Evolutionary conservation across 64 coral and sea anemone species (phyloP).

Genomic region (Cladopsammia gracilis): DNA sequence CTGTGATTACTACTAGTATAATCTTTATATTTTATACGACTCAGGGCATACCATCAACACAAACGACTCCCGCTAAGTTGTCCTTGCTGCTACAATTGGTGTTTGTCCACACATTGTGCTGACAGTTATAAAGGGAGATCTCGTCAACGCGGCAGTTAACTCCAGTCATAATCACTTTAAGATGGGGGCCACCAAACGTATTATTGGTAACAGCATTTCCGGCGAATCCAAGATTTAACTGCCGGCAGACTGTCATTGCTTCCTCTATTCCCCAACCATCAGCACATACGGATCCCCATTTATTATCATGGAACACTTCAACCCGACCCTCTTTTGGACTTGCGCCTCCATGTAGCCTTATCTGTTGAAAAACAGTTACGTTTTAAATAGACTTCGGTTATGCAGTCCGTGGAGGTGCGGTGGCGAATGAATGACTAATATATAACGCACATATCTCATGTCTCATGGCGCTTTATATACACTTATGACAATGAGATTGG

Average conservation of each 20-base stretch:
- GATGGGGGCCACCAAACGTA: slow-evolving; percentile 10
- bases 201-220: slow-evolving; percentile 30
- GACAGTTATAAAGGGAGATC: slow-evolving; percentile 61
- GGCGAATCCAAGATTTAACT: slow-evolving; percentile 47
- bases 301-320: slow-evolving; percentile 59
- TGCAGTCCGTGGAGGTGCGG: too few species aligned
- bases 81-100: slow-evolving; percentile 47
- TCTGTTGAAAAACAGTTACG: slow-evolving; percentile 31
- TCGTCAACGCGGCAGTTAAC: slow-evolving; percentile 72
- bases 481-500: too few species aligned
- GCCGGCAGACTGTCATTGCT: slow-evolving; percentile 78
- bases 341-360: slow-evolving; percentile 53
- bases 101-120: slow-evolving; percentile 67
- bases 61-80: slow-evolving; percentile 71
- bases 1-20: too few species aligned
- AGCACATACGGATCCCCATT: slow-evolving; percentile 82
- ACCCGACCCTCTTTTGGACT: slow-evolving; percentile 68
- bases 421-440: too few species aligned
- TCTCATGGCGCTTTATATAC: too few species aligned
- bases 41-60: slow-evolving; percentile 58
- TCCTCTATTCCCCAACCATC: slow-evolving; percentile 83
- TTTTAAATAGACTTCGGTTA: neutral
- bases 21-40: too few species aligned
- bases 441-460: too few species aligned
- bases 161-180: slow-evolving; percentile 55